phyloP scores from a whole-genome alignment of 2,113 vertebrate genomes.

The Symphodus melops region DNA sequence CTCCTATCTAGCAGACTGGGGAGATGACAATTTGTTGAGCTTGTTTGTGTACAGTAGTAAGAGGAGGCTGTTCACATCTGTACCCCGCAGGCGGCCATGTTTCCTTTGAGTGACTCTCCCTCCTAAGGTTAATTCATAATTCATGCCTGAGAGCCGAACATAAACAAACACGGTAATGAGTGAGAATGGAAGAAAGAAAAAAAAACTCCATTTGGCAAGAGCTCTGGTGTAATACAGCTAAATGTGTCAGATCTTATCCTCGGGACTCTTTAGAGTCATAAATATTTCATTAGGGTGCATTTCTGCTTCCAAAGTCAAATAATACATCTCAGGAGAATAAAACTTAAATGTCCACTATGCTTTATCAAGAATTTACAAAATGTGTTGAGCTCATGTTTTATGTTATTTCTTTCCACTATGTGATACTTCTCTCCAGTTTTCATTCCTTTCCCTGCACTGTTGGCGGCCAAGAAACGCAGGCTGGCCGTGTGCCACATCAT shows the following conservation, averaged over 20 bases:
- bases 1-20: slow-evolving; percentile 23
- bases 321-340: slow-evolving; percentile 49
- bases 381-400: slow-evolving; percentile 16
- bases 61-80: slow-evolving; percentile 29
- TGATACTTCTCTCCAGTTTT: slow-evolving; percentile 18
- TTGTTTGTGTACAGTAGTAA: slow-evolving; percentile 55
- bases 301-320: slow-evolving; percentile 62
- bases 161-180: slow-evolving; percentile 59
- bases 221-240: slow-evolving; percentile 57
- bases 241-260: slow-evolving; percentile 75
- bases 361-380: slow-evolving; percentile 53
- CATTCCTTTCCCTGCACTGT: slow-evolving; percentile 15
- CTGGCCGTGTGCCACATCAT: slow-evolving; percentile 77
- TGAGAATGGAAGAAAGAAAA: slow-evolving; percentile 23
- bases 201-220: slow-evolving; percentile 41
- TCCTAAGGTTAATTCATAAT: slow-evolving; percentile 73
- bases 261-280: slow-evolving; percentile 67
- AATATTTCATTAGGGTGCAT: slow-evolving; percentile 74
- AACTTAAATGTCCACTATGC: slow-evolving; percentile 64
- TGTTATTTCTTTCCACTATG: not conserved
- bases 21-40: slow-evolving; percentile 57
- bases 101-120: slow-evolving; percentile 53
- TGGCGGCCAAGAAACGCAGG: slow-evolving; percentile 63
- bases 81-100: slow-evolving; percentile 63
- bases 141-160: slow-evolving; percentile 62